phyloP scores from a whole-genome alignment of 2,797 vertebrate genomes.

The Acestrorhynchus altus region DNA sequence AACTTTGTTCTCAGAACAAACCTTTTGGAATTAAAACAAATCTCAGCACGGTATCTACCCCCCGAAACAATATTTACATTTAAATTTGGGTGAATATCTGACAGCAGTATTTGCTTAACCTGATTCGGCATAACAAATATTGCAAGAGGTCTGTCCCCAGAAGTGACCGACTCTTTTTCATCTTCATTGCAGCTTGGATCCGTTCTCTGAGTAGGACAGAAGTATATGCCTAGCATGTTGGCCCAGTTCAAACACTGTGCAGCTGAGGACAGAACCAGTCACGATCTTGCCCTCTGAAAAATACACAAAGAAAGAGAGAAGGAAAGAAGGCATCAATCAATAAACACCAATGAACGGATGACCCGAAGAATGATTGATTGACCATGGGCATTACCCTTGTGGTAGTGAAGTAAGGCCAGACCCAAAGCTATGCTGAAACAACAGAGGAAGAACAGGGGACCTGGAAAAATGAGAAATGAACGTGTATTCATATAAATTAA shows the following conservation, averaged over 20 bases:
- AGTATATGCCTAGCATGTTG: conserved; percentile 63
- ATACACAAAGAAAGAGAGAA: conserved; percentile 30
- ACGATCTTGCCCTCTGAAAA: conserved; percentile 62
- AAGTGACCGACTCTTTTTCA: not conserved
- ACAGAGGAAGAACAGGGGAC: conserved; percentile 71
- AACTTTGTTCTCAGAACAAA: conserved; percentile 21
- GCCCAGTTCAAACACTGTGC: conserved; percentile 62
- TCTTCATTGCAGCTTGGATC: conserved; percentile 52
- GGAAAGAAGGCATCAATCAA: not conserved
- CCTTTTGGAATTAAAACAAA: not conserved
- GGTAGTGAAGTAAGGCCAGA: conserved; percentile 71
- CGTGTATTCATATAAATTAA: too few relatives aligned
- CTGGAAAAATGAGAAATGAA: conserved; percentile 53
- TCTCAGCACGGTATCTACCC: conserved; percentile 32
- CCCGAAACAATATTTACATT: conserved; percentile 9
- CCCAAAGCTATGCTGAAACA: conserved; percentile 69
- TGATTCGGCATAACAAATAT: not conserved
- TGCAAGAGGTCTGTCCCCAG: not conserved
- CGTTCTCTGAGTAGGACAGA: conserved; percentile 58
- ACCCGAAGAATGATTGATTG: not conserved
- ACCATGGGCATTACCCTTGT: conserved; percentile 63
- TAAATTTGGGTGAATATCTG: not conserved
- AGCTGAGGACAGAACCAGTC: conserved; percentile 63
- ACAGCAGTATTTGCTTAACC: conserved; percentile 1
- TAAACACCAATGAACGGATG: too few relatives aligned